These are phyloP conservation scores for Gastrophryne carolinensis DNA, from an alignment of 2,797 vertebrate species.

Conservation along the genomic window DNA sequence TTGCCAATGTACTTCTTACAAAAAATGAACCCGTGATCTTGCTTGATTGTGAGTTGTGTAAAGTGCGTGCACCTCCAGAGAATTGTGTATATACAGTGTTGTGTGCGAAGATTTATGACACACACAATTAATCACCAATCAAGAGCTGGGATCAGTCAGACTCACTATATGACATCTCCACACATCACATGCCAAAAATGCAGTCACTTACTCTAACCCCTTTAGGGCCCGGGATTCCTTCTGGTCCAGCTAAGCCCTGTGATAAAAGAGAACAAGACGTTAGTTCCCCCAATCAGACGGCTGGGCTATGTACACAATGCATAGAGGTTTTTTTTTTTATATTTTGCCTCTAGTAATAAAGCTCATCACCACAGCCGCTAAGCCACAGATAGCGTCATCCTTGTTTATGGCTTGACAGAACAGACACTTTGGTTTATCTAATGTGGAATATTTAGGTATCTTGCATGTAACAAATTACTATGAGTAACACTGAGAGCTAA, in stretches of 20 bases:
- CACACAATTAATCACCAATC: background rate
- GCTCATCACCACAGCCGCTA: background rate
- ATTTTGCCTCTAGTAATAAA: conserved; percentile 5
- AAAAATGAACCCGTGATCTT: background rate
- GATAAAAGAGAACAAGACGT: conserved; percentile 46
- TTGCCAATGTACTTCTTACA: background rate
- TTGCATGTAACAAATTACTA: background rate
- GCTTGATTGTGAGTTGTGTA: background rate
- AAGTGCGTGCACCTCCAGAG: background rate
- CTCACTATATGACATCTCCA: background rate
- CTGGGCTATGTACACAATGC: conserved; percentile 22
- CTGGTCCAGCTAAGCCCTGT: conserved; percentile 89
- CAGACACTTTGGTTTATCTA: background rate
- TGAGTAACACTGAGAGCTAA: background rate
- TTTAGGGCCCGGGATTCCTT: conserved; percentile 93
- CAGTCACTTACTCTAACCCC: conserved; percentile 86
- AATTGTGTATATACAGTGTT: background rate
- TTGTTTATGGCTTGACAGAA: background rate
- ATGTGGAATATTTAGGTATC: background rate
- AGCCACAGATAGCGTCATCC: background rate
- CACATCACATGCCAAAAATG: conserved; percentile 54
- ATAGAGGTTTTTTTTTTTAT: background rate
- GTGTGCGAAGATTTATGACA: background rate
- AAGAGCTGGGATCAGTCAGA: conserved; percentile 12
- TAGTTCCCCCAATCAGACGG: conserved; percentile 2